phyloP scores from a whole-genome alignment of 2,113 vertebrate genomes.

The Pelodiscus sinensis region DNA sequence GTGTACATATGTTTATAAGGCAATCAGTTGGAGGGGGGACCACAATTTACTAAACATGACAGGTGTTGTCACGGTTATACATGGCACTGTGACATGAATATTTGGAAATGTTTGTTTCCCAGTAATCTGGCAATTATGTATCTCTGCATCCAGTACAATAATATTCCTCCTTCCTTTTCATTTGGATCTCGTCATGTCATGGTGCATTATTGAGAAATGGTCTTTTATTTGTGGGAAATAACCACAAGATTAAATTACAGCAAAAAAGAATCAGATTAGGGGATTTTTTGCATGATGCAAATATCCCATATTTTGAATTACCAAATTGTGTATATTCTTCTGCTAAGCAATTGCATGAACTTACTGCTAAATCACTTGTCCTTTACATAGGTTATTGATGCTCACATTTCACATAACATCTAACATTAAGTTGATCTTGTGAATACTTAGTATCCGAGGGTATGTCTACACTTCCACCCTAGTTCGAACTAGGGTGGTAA shows the following conservation, averaged over 20 bases:
- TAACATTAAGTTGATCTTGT: rapidly evolving
- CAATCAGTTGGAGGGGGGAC: background rate
- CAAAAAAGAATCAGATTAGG: background rate
- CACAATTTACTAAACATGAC: background rate
- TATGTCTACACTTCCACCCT: too few species aligned
- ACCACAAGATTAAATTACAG: background rate
- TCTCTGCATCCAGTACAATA: background rate
- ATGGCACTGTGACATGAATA: background rate
- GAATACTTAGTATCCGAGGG: background rate
- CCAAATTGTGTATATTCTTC: background rate
- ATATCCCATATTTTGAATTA: background rate
- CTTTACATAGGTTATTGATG: background rate
- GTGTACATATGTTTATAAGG: background rate
- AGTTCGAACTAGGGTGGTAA: too few species aligned
- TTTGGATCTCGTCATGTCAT: background rate
- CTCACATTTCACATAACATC: background rate
- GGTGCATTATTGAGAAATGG: background rate
- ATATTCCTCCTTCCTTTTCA: background rate
- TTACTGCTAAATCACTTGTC: background rate
- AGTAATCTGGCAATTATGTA: background rate
- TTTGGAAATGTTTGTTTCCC: background rate
- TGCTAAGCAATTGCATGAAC: background rate
- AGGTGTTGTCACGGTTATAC: background rate
- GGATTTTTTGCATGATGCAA: background rate
- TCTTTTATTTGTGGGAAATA: background rate